A percentile compares a stretch with the other conserved stretches of the same genome.
These are phyloP conservation scores for Brachyrhaphis roseni DNA, from an alignment of 2,797 vertebrate species.

Conservation along the genomic window DNA sequence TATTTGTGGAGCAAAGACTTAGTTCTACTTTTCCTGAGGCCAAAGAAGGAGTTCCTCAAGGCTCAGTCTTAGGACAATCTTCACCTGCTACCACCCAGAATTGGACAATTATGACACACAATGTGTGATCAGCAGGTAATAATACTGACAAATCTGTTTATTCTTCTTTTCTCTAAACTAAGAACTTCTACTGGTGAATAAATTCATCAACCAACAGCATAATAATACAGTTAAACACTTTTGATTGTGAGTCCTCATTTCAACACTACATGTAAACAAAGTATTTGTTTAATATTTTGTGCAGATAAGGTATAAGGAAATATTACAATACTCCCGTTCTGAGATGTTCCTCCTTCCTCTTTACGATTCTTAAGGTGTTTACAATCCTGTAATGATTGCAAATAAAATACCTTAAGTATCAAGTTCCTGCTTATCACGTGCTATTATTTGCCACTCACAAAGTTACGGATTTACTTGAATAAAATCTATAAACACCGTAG, in stretches of 20 bases:
- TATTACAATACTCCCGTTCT: conserved; percentile 46
- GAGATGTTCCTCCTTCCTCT: conserved; percentile 26
- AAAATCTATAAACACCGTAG: conserved; percentile 56
- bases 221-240: neutral
- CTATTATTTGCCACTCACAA: conserved; percentile 29
- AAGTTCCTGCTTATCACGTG: conserved; percentile 31
- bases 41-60: neutral
- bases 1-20: too few species aligned
- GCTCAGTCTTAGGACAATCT: neutral
- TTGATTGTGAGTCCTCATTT: neutral
- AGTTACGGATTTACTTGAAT: conserved; percentile 51
- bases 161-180: neutral
- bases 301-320: conserved; percentile 4
- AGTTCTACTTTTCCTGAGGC: too few species aligned
- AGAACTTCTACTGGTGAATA: neutral
- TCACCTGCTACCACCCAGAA: neutral
- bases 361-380: conserved; percentile 9
- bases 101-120: neutral
- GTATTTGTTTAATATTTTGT: neutral
- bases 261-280: neutral
- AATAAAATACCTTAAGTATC: conserved; percentile 39
- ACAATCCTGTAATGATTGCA: conserved; percentile 34
- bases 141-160: neutral
- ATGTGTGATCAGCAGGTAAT: neutral
- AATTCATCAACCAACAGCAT: neutral